phyloP scores from a whole-genome alignment of 64 coral and sea anemone genomes.

The Porites australiensis region DNA sequence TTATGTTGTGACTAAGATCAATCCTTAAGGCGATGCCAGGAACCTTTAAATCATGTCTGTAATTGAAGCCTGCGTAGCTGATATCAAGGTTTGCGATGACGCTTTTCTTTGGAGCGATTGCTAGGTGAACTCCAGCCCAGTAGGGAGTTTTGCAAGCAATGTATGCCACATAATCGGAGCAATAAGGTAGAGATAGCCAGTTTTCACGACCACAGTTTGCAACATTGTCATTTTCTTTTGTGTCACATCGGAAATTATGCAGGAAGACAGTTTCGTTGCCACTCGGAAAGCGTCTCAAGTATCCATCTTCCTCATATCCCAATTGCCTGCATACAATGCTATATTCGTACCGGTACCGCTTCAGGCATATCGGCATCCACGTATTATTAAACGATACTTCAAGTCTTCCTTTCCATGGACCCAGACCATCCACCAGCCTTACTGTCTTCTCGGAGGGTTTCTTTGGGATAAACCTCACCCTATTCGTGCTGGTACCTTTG shows the following conservation, averaged over 20 bases:
- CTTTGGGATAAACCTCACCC: slow-evolving; percentile 53
- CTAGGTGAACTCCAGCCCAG: slow-evolving; percentile 76
- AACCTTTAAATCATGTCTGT: slow-evolving; percentile 67
- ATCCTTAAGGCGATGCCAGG: slow-evolving; percentile 70
- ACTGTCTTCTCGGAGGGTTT: not conserved
- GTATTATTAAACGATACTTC: slow-evolving; percentile 67
- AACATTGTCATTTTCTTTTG: slow-evolving; percentile 60
- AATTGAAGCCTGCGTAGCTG: slow-evolving; percentile 66
- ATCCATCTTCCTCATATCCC: not conserved
- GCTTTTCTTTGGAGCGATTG: slow-evolving; percentile 58
- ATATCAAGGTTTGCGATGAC: slow-evolving; percentile 67
- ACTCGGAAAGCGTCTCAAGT: not conserved
- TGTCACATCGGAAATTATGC: slow-evolving; percentile 42
- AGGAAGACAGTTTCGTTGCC: slow-evolving; percentile 62
- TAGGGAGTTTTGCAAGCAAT: slow-evolving; percentile 58
- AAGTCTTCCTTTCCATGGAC: slow-evolving; percentile 76
- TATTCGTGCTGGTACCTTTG: slow-evolving; percentile 36
- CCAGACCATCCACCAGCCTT: slow-evolving; percentile 63
- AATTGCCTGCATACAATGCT: slow-evolving; percentile 70
- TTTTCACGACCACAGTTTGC: slow-evolving; percentile 34
- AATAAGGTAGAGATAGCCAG: slow-evolving; percentile 35
- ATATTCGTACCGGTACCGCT: slow-evolving; percentile 9
- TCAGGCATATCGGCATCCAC: slow-evolving; percentile 64
- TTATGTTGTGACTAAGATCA: slow-evolving; percentile 62
- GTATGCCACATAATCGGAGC: slow-evolving; percentile 20